phyloP scores from a whole-genome alignment of 2,113 vertebrate genomes.

The Oreochromis niloticus region DNA sequence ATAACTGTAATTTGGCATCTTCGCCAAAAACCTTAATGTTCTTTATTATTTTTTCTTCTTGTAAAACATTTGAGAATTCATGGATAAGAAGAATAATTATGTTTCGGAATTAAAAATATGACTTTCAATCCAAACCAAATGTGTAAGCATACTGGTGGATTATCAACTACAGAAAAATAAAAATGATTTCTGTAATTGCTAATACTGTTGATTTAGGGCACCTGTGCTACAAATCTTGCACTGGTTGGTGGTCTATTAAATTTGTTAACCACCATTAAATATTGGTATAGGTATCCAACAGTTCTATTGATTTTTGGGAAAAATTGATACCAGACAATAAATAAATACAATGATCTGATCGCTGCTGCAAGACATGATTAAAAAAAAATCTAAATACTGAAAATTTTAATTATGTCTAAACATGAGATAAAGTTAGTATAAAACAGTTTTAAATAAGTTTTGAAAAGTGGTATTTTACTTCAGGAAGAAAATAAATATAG shows the following conservation, averaged over 20 bases:
- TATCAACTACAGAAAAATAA: fast-evolving
- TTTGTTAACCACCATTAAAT: not conserved
- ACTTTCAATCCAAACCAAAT: not conserved
- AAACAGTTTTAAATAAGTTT: fast-evolving
- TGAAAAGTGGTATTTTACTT: not conserved
- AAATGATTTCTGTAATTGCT: not conserved
- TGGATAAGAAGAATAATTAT: not conserved
- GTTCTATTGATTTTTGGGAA: not conserved
- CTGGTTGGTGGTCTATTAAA: not conserved
- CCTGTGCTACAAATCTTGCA: not conserved
- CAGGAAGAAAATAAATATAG: not conserved
- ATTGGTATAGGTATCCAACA: fast-evolving
- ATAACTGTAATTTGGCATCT: not conserved
- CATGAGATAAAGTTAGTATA: fast-evolving
- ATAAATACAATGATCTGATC: no score
- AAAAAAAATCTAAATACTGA: not conserved
- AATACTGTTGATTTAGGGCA: not conserved
- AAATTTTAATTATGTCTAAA: not conserved
- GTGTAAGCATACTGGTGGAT: not conserved
- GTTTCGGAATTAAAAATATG: not conserved
- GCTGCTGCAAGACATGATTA: not conserved
- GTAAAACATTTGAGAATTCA: fast-evolving
- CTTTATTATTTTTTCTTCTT: not conserved
- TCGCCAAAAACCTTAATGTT: fast-evolving
- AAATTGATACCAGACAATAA: no score